Evolutionary conservation across 2,113 vertebrate species (phyloP), one percentile per base, ranked within the genome.

Genomic region (Chitala chitala): DNA sequence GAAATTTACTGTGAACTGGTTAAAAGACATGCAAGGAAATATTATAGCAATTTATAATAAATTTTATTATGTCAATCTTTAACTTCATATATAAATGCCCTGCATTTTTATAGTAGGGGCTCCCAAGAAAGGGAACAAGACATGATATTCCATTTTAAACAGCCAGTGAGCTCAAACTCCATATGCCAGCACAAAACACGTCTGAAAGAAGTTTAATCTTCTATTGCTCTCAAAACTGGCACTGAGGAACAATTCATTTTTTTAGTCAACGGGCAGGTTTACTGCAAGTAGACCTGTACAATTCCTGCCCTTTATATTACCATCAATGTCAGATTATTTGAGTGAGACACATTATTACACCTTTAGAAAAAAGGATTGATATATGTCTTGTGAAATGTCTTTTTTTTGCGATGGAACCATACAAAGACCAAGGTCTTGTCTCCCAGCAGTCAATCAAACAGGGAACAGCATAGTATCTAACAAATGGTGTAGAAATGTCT

Each of bases 181-280:
- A 1, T 29, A 58, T 26, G 15, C 29, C 20, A 38, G 31, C 22
- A 8, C 15, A 38, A 5, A 8, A 66, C 26, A 40, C 5, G 12
- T 24, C 17, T 66, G 38, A 66, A 20, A 66, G 40, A 42, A 38
- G n/a, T 66, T 66, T 46, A 40, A 42, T 42, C 63, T 66, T 44
- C 17, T 42, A n/a, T 24, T 42, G 40, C 38, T 44, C 38, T 38
- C 36, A 36, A 64, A 20, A 7, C 17, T 66, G 63, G 17, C 17
- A 66, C 20, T 20, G 38, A 44, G 36, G 20, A 42, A 66, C 53
- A 55, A 65, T 15, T 42, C 36, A 66, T 66, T 66, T 59, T n/a
- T 31, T 10, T 22, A 12, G 36, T 42, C 40, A 66, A 44, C 8
- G 40, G 40, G 40, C 9, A 66, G 40, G 17, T 44, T 40, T 42